Base-by-base conservation (phyloP, 2,797 vertebrate species). In the Pangasius djambal region DNA sequence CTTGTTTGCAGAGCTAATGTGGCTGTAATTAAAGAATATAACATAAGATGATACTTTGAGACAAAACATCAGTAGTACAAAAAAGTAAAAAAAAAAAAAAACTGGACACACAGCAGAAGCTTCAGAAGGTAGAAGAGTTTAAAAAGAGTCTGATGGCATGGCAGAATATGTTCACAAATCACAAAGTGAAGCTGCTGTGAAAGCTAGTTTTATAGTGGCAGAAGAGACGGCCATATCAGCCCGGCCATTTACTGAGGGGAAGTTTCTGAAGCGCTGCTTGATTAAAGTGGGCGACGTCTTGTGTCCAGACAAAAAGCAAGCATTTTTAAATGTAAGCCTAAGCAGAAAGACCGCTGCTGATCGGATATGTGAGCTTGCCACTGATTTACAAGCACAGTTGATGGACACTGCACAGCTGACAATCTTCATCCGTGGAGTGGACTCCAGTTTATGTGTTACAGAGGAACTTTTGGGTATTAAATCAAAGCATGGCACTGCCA, bases 361-460 rank as follows among this genome's bases (percentile, higher is more conserved):
- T 4, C 31, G n/a, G 1, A 10, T 22, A 52, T 8, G 18, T 13
- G 13, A 69, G 40, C 61, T 85, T 31, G 10, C 83, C 83, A 85
- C 25, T 4, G 18, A 85, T 18, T 3, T 85, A 52, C 4, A 69
- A 67, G 52, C 3, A n/a, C 88, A 91, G 77, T 10, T 91, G 25
- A 88, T 67, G 6, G 18, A 90, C 15, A 91, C 34, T 79, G 90
- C 86, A 31, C 87, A 92, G 86, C 78, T 91, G 0, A 25, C 87
- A 34, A 89, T 90, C 28, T 90, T 91, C 89, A 67, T 88, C 74
- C 37, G 40, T 87, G 82, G 77, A 50, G 85, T 89, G 63, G 89
- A 91, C 75, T 77, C 69, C 4, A 85, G 10, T 22, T 40, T 85
- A 9, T 18, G 25, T 22, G 5, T 88, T 13, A 84, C 81, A 50